A percentile compares a stretch with the other conserved stretches of the same genome.
Conservation (phyloP, 2,113 vertebrate species). For the Todiramphus saurophagus region DNA sequence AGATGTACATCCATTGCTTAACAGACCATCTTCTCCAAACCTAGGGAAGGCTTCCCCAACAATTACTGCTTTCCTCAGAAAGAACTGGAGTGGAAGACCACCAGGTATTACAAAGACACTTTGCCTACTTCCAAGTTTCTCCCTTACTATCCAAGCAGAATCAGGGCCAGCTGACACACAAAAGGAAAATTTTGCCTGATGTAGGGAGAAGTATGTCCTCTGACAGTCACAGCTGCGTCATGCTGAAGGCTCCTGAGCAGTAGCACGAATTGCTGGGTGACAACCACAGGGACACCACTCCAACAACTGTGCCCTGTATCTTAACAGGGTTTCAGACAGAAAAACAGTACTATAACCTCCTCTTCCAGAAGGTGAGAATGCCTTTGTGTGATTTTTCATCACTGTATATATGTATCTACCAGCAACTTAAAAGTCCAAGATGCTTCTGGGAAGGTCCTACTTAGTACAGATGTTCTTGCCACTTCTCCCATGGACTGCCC, state of each 20-base stretch:
- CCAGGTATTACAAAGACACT: background rate
- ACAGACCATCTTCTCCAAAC: background rate
- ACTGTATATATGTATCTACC: background rate
- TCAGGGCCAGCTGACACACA: background rate
- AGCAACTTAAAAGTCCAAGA: background rate
- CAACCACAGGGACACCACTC: background rate
- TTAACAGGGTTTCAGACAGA: background rate
- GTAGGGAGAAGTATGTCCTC: background rate
- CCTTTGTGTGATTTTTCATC: background rate
- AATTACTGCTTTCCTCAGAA: background rate
- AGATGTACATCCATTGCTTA: background rate
- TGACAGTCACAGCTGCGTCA: background rate
- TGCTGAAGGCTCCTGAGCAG: background rate
- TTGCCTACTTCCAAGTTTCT: background rate
- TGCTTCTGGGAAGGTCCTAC: background rate
- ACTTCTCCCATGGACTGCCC: background rate
- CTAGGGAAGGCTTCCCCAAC: background rate
- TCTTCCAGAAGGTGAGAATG: background rate
- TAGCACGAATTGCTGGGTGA: background rate
- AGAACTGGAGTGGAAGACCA: background rate
- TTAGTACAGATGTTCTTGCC: background rate
- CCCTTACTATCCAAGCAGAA: background rate
- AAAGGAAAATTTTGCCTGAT: background rate
- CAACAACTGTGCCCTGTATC: background rate
- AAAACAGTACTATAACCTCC: background rate